Percentiles rank a stretch among this genome's conserved stretches.
phyloP scores from a whole-genome alignment of 1,140 invertebrate genomes.

The Drosophila punjabiensis region DNA sequence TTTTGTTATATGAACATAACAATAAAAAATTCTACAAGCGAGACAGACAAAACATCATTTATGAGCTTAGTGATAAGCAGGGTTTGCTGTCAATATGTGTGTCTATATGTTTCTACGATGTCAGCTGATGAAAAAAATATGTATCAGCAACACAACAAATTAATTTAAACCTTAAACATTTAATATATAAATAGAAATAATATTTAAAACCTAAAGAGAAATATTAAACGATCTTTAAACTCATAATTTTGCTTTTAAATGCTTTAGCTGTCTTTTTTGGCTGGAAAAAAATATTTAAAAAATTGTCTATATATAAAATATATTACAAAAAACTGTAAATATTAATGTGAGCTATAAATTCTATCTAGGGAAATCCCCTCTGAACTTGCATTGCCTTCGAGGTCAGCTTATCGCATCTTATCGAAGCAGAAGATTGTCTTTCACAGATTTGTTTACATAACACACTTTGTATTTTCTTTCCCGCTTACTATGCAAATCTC shows the following conservation, averaged over 20 bases:
- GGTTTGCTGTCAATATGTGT: background rate
- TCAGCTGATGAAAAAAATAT: conserved; percentile 5
- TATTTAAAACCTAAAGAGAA: background rate
- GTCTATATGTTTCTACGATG: background rate
- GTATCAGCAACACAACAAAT: background rate
- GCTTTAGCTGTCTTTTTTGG: background rate
- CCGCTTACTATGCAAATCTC: conserved; percentile 8
- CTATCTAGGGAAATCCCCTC: background rate
- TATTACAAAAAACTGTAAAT: background rate
- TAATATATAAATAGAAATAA: background rate
- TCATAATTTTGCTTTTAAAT: background rate
- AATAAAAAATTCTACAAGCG: background rate
- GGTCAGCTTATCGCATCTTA: conserved; percentile 16
- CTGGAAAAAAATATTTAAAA: background rate
- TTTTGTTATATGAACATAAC: background rate
- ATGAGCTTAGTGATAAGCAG: conserved; percentile 10
- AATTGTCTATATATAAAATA: background rate
- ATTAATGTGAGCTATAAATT: background rate
- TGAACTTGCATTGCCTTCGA: conserved; percentile 17
- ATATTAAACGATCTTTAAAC: no score
- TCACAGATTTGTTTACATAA: conserved; percentile 23
- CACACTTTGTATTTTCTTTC: background rate
- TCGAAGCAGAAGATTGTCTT: conserved; percentile 7
- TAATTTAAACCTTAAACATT: no score
- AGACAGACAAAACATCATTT: conserved; percentile 5